Percentiles rank a stretch among this genome's conserved stretches.
phyloP scores from a whole-genome alignment of 2,797 vertebrate genomes.

The Ctenopoma kingsleyae region DNA sequence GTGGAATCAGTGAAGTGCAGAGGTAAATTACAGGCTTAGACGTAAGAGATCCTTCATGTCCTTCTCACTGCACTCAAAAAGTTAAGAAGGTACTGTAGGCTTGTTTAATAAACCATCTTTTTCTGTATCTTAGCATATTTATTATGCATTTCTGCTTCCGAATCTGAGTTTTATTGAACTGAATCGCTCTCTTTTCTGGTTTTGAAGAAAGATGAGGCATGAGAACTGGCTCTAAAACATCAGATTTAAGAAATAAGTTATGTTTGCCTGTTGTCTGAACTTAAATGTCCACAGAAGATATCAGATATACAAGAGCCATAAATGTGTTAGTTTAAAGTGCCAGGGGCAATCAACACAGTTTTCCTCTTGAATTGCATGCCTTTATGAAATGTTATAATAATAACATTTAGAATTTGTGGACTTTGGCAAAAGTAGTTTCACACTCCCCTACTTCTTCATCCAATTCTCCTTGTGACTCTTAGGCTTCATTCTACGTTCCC shows the following conservation, averaged over 20 bases:
- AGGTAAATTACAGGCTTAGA: slow-evolving; percentile 21
- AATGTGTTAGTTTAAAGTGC: slow-evolving; percentile 4
- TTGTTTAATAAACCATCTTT: slow-evolving; percentile 51
- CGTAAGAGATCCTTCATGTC: slow-evolving; percentile 30
- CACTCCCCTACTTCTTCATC: neutral
- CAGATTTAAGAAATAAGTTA: slow-evolving; percentile 6
- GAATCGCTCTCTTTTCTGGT: neutral
- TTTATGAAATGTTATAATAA: slow-evolving; percentile 21
- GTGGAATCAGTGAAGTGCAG: slow-evolving; percentile 32
- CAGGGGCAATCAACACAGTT: neutral
- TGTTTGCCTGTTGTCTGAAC: slow-evolving; percentile 12
- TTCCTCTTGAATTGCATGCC: slow-evolving; percentile 18
- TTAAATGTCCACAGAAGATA: neutral
- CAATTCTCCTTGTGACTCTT: slow-evolving; percentile 15
- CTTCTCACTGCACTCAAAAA: slow-evolving; percentile 33
- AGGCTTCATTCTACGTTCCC: slow-evolving; percentile 24
- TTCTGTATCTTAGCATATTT: slow-evolving; percentile 10
- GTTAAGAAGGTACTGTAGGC: slow-evolving; percentile 17
- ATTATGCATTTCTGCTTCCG: slow-evolving; percentile 20
- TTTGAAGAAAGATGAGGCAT: slow-evolving; percentile 13
- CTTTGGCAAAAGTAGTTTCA: slow-evolving; percentile 8
- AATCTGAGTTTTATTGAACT: slow-evolving; percentile 18
- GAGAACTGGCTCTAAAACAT: slow-evolving; percentile 1
- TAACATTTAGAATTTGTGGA: slow-evolving; percentile 37
- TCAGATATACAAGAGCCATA: slow-evolving; percentile 1